phyloP scores from a whole-genome alignment of 1,140 invertebrate species.

The Metopolophium dirhodum region DNA sequence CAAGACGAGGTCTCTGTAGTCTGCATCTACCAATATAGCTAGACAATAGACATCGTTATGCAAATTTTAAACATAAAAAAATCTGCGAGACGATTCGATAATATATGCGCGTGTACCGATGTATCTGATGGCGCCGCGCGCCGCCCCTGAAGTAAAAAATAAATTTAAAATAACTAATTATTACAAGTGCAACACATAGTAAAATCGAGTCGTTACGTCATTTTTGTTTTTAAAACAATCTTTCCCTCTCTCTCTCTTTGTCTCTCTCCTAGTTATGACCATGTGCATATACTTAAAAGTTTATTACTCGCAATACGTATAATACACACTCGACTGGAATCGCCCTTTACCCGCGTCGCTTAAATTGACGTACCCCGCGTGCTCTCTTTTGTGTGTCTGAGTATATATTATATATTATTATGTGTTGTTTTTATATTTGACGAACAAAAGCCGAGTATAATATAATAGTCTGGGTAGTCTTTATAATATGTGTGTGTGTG shows the following conservation, averaged over 20 bases:
- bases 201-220: background rate
- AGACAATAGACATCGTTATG: background rate
- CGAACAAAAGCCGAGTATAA: background rate
- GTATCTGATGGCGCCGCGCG: background rate
- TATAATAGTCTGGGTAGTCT: background rate
- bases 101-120: background rate
- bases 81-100: background rate
- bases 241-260: too few relatives aligned
- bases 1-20: background rate
- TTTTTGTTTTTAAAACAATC: background rate
- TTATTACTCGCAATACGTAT: background rate
- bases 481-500: background rate
- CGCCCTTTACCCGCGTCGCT: background rate
- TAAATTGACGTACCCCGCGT: background rate
- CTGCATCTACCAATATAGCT: background rate
- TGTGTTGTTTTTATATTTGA: background rate
- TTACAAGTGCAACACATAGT: slow-evolving; percentile 9
- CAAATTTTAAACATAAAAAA: background rate
- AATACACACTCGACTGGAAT: background rate
- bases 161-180: slow-evolving; percentile 1
- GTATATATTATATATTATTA: background rate
- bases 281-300: background rate
- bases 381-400: background rate
- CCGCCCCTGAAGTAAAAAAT: background rate
- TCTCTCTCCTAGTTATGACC: background rate